Base-by-base conservation (phyloP, 2,888 invertebrate genomes). In the Dorcus parallelipipedus region DNA sequence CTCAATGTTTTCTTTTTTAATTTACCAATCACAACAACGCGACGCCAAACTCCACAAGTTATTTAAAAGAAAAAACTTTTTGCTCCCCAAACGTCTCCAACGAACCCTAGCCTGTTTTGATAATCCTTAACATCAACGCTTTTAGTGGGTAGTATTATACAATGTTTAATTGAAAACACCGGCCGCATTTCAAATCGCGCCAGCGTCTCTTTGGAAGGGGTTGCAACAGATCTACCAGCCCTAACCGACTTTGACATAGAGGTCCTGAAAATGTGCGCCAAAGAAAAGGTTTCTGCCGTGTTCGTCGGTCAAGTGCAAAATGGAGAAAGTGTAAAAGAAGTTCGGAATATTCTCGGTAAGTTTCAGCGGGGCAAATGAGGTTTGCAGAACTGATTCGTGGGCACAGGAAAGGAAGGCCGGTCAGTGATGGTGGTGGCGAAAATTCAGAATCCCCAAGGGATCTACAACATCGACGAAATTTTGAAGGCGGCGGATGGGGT, bases 401-500 rank as follows among this genome's bases (percentile, higher is more conserved):
- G 40, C 52, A 9, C 42, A 59, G 96, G 93, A 14, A 90, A 90
- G 47, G 86, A 90, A 75, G 97, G 97, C 41, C 92, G 90, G 78
- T 87, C 93, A 73, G 98, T 99, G 67, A 86, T 92, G 79, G 91
- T 99, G 72, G 96, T 99, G 73, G 93, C 98, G 59, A 99, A 99
- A 81, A 97, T 99, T 71, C 99, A 99, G 81, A 98, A 98, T 80
- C 96, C 97, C 75, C 96, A 97, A 81, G 99, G 97, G 56, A 91
- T 95, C 84, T 84, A 88, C 66, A 95, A 95, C 78, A 84, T 98
- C 64, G 95, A 97, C 76, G 94, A 95, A 74, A 98, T 99, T 70
- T 93, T 97, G 40, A 80, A 83, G 73, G 93, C 87, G 10, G 90
- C 96, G 0, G 98, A 99, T 78, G 99, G 97, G 69, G 94, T 99